Evolutionary conservation across 2,888 invertebrate genomes (phyloP), one percentile per base, ranked within the genome.

Genomic region (Trissoscelio sp.): DNA sequence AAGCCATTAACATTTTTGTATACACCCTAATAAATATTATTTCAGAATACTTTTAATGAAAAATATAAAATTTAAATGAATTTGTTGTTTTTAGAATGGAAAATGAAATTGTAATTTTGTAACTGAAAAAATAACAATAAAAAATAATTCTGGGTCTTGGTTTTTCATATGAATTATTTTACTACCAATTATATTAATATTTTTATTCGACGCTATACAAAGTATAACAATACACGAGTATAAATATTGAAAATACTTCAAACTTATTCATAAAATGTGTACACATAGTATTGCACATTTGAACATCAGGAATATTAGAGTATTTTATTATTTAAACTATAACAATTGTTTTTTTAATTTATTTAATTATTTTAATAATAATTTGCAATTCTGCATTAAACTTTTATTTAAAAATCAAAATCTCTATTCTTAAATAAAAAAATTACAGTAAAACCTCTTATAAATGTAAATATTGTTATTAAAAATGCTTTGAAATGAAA

Each of bases 121-220:
- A n/a, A n/a, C n/a, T n/a, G n/a, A n/a, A n/a, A n/a, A n/a, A n/a
- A n/a, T n/a, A n/a, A n/a, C n/a, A n/a, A n/a, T n/a, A n/a, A n/a
- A n/a, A n/a, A n/a, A n/a, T n/a, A n/a, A n/a, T n/a, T n/a, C n/a
- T n/a, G n/a, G n/a, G n/a, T n/a, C n/a, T n/a, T 16, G 55, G 37
- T 20, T 57, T 57, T 37, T 9, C 11, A n/a, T 7, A 20, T 20
- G 1, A 46, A 20, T 20, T 14, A 4, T 11, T 46, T 46, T 20
- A 24, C 48, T 12, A 24, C 6, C 14, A 20, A 5, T 37, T 16
- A 57, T 57, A 20, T n/a, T 24, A 39, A 53, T 18, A 42, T 0
- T 55, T 69, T 69, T 69, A 55, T 55, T 69, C 44, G 28, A 22
- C 28, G 18, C 0, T 44, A 44, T 42, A 69, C 55, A 37, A 55